Conservation (phyloP, 2,797 vertebrate genomes). For the Sebastes glaucus region DNA sequence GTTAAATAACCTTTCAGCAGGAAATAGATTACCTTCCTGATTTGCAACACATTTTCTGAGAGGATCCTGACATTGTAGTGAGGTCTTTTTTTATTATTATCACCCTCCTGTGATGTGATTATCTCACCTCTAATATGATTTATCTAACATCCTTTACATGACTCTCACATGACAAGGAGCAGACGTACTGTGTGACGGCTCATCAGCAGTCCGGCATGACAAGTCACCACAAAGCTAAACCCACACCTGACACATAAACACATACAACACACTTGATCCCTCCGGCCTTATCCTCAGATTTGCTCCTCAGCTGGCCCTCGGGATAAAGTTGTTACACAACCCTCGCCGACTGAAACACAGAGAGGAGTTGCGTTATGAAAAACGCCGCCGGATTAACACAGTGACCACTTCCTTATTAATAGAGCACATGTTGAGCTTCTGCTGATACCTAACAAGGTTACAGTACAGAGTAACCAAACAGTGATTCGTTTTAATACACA, state of each 20-base stretch:
- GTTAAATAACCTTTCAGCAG: constrained; percentile 14
- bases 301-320: constrained; percentile 52
- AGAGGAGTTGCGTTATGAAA: constrained; percentile 31
- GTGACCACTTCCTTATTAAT: neutral
- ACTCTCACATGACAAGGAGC: constrained; percentile 29
- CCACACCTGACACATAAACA: constrained; percentile 65
- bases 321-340: constrained; percentile 75
- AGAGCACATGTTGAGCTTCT: constrained; percentile 3
- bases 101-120: constrained; percentile 22
- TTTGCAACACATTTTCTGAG: constrained; percentile 10
- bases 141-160: constrained; percentile 28
- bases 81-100: neutral
- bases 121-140: constrained; percentile 38
- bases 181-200: constrained; percentile 32
- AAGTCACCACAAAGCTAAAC: constrained; percentile 54
- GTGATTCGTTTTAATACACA: neutral
- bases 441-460: constrained; percentile 12
- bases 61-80: neutral
- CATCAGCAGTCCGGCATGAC: constrained; percentile 12
- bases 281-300: constrained; percentile 72
- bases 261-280: constrained; percentile 66
- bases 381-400: constrained; percentile 39
- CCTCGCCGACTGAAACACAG: constrained; percentile 24
- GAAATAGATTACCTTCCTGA: constrained; percentile 12
- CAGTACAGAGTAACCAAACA: neutral